phyloP scores from a whole-genome alignment of 2,888 invertebrate genomes.

The Andrena dorsata region DNA sequence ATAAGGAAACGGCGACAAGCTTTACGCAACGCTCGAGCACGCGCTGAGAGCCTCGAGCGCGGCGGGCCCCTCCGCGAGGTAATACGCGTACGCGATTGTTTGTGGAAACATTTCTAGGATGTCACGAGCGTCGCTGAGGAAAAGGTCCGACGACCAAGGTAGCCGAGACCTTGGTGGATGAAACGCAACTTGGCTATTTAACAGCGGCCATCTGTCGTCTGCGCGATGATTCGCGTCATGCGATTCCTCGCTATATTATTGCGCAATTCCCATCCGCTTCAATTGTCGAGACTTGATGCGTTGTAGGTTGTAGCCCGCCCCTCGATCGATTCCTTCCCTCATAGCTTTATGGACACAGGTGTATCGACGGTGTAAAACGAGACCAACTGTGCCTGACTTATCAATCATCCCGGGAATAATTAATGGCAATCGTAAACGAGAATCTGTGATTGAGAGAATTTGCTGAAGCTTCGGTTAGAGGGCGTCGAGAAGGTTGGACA shows the following conservation, averaged over 20 bases:
- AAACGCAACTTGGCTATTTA: conserved; percentile 25
- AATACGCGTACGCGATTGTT: background rate
- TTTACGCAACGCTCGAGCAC: conserved; percentile 44
- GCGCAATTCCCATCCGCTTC: conserved; percentile 27
- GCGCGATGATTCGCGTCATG: conserved; percentile 37
- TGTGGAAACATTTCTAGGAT: conserved; percentile 27
- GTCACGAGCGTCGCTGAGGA: background rate
- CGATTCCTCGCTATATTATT: conserved; percentile 24
- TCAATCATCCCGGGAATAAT: conserved; percentile 4
- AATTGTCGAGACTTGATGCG: background rate
- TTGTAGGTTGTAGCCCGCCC: background rate
- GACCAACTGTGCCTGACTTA: background rate
- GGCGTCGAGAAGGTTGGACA: too few relatives aligned
- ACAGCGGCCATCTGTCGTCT: conserved; percentile 26
- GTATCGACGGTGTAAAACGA: background rate
- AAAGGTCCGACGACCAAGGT: conserved; percentile 31
- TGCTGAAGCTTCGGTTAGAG: too few relatives aligned
- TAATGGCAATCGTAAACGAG: background rate
- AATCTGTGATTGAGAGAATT: too few relatives aligned
- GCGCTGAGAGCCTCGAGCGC: background rate
- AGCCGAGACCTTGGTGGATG: conserved; percentile 47
- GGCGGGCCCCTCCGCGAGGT: background rate
- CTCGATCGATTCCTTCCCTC: background rate
- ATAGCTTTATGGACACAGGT: conserved; percentile 1
- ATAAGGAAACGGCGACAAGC: conserved; percentile 44